phyloP scores from a whole-genome alignment of 2,888 invertebrate species.

The Teinopalpus imperialis region DNA sequence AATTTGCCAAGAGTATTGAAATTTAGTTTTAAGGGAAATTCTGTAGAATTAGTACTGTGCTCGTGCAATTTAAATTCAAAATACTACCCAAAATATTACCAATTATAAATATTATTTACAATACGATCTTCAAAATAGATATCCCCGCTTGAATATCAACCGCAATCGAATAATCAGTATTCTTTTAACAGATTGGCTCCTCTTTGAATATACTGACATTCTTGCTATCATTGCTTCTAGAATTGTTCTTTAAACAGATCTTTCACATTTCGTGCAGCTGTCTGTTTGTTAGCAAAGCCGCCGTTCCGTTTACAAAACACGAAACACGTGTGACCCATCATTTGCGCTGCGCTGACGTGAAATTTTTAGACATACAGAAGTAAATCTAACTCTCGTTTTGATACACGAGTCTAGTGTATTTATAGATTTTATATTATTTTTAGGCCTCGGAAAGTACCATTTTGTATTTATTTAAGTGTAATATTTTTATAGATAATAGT shows the following conservation, averaged over 20 bases:
- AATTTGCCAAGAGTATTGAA: conserved; percentile 13
- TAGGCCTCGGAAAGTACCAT: conserved; percentile 25
- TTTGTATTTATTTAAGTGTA: conserved; percentile 22
- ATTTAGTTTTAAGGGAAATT: background rate
- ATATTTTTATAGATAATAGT: background rate
- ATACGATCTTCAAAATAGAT: too few species aligned
- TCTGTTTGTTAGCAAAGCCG: conserved; percentile 2
- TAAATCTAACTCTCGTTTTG: background rate
- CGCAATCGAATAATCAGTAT: too few species aligned
- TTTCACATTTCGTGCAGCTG: conserved; percentile 13
- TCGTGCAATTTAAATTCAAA: too few species aligned
- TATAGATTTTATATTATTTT: conserved; percentile 6
- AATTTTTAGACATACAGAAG: conserved; percentile 14
- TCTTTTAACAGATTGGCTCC: too few species aligned
- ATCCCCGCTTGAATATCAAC: too few species aligned
- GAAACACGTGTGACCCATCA: conserved; percentile 16
- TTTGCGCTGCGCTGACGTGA: conserved; percentile 6
- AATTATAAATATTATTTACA: too few species aligned
- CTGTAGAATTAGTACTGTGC: background rate
- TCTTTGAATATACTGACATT: conserved; percentile 1
- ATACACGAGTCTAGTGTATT: background rate
- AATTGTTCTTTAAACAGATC: conserved; percentile 11
- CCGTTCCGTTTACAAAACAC: conserved; percentile 22
- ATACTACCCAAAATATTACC: too few species aligned
- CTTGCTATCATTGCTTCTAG: background rate